These are phyloP conservation scores for Sebastes flavidus DNA, from an alignment of 2,797 vertebrate genomes.

Conservation along the genomic window DNA sequence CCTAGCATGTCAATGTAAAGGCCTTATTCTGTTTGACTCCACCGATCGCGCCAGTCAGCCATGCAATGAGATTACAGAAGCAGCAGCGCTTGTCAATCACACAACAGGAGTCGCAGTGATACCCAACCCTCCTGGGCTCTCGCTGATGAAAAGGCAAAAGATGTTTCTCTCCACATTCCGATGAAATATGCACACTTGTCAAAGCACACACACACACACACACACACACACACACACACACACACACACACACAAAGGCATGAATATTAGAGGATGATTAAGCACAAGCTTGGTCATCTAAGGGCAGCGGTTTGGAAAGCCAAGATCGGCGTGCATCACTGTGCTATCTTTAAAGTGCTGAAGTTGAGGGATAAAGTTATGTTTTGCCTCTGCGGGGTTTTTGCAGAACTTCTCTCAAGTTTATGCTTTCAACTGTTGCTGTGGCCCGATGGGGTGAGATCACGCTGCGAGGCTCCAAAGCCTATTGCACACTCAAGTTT, in stretches of 20 bases:
- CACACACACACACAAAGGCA: not conserved
- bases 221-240: rapidly evolving
- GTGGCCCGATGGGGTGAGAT: constrained; percentile 38
- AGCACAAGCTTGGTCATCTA: constrained; percentile 18
- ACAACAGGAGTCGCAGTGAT: constrained; percentile 60
- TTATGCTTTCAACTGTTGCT: constrained; percentile 50
- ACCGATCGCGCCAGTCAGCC: constrained; percentile 57
- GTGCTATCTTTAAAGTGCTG: constrained; percentile 16
- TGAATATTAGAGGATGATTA: constrained; percentile 17
- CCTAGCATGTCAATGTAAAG: constrained; percentile 70
- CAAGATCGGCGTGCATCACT: not conserved
- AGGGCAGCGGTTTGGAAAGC: constrained; percentile 16
- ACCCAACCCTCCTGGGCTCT: constrained; percentile 46
- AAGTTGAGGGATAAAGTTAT: constrained; percentile 29
- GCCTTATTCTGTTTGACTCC: constrained; percentile 69
- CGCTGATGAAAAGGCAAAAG: constrained; percentile 38
- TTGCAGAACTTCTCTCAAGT: constrained; percentile 39
- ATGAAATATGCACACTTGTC: constrained; percentile 25
- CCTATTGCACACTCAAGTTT: constrained; percentile 27
- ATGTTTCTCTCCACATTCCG: constrained; percentile 31
- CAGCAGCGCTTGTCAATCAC: constrained; percentile 71
- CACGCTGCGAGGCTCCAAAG: constrained; percentile 37
- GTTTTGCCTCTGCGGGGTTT: constrained; percentile 24
- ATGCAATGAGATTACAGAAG: constrained; percentile 63
- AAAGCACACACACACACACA: not conserved